These are phyloP conservation scores for Adelognathus sp. DNA, from an alignment of 2,888 invertebrate genomes.

Conservation along the genomic window DNA sequence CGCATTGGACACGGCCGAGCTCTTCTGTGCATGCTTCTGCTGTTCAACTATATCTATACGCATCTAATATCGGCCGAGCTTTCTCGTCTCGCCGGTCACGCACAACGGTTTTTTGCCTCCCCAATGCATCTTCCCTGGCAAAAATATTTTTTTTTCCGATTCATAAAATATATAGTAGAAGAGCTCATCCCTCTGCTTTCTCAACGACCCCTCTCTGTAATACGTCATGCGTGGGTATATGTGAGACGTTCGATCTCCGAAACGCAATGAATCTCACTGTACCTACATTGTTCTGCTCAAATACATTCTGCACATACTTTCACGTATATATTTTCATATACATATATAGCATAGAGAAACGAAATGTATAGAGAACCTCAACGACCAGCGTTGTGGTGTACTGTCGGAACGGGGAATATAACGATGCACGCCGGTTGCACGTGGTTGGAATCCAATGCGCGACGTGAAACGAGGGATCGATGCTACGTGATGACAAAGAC, in stretches of 20 bases:
- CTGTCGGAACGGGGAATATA: conserved; percentile 20
- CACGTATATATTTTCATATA: too few relatives aligned
- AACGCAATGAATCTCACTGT: neutral
- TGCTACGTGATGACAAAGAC: conserved; percentile 19
- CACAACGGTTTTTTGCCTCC: conserved; percentile 7
- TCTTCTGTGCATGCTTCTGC: neutral
- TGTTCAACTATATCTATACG: neutral
- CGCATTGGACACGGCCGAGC: neutral
- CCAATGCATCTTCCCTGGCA: conserved; percentile 5
- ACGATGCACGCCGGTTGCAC: conserved; percentile 4
- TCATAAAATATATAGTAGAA: conserved; percentile 56
- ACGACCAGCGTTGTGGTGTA: neutral
- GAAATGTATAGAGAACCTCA: conserved; percentile 14
- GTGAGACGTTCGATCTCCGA: conserved; percentile 14
- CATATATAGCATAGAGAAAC: neutral
- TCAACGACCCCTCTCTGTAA: conserved; percentile 13
- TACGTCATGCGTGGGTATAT: neutral
- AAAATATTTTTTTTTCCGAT: conserved; percentile 49
- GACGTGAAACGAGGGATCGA: conserved; percentile 10
- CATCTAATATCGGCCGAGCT: conserved; percentile 5
- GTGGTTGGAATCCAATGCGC: conserved; percentile 19
- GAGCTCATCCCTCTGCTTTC: conserved; percentile 43
- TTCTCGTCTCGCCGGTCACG: conserved; percentile 40
- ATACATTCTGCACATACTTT: neutral
- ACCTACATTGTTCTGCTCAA: neutral